Evolutionary conservation across 2,888 invertebrate genomes (phyloP).

Genomic region (Pollenia griseotomentosa): DNA sequence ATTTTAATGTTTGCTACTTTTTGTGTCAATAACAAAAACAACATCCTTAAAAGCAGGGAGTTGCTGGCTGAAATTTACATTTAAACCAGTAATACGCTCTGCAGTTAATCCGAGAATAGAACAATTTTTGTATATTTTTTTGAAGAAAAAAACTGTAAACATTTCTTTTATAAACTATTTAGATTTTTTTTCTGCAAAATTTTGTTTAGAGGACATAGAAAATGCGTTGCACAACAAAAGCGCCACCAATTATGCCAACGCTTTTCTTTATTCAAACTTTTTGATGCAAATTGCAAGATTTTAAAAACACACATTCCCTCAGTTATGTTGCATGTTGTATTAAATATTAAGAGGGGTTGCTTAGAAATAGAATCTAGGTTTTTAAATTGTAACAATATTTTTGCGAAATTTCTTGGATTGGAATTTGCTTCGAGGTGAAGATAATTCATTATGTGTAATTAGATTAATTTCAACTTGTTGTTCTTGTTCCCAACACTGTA

Average conservation of each 20-base stretch:
- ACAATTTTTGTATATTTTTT: constrained; percentile 32
- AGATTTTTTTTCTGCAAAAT: neutral
- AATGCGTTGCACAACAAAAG: constrained; percentile 63
- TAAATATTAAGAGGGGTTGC: neutral
- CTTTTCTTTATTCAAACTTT: neutral
- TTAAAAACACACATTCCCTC: constrained; percentile 1
- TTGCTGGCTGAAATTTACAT: constrained; percentile 28
- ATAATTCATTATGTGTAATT: neutral
- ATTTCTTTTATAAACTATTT: constrained; percentile 30
- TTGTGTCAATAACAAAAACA: neutral
- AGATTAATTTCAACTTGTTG: neutral
- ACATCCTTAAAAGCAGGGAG: constrained; percentile 13
- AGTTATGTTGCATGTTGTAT: constrained; percentile 11
- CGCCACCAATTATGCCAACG: constrained; percentile 18
- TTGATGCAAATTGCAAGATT: constrained; percentile 26
- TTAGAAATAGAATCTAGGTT: neutral
- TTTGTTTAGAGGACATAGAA: constrained; percentile 50
- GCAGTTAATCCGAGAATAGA: constrained; percentile 47
- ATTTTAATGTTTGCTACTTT: constrained; percentile 46
- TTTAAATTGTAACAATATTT: neutral
- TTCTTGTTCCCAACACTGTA: neutral
- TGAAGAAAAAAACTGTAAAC: constrained; percentile 28
- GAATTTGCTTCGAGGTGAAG: no score
- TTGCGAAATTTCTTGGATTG: neutral
- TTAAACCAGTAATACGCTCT: constrained; percentile 57